Evolutionary conservation across 2,888 invertebrate species (phyloP).

Genomic region (Psylliodes chrysocephalus): DNA sequence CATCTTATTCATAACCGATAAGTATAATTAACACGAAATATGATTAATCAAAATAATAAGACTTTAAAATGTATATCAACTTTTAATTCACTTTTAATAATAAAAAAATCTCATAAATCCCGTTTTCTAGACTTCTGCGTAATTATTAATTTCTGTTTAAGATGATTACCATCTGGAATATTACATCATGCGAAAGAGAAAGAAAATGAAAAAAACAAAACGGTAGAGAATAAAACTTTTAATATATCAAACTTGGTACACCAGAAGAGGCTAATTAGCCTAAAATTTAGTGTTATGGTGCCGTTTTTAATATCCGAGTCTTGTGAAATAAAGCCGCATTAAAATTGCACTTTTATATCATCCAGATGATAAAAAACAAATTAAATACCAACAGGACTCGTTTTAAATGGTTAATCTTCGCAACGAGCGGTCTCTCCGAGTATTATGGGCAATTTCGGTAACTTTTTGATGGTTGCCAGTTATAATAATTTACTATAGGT

Average conservation of each 20-base stretch:
- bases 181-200: constrained; percentile 6
- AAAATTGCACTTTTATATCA: constrained; percentile 26
- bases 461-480: not conserved
- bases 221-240: constrained; percentile 11
- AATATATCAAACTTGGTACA: constrained; percentile 20
- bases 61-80: too few relatives aligned
- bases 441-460: constrained; percentile 13
- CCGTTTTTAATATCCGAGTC: constrained; percentile 35
- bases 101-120: too few relatives aligned
- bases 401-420: constrained; percentile 12
- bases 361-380: constrained; percentile 27
- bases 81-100: too few relatives aligned
- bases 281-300: constrained; percentile 45
- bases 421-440: not conserved
- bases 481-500: not conserved
- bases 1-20: too few relatives aligned
- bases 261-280: constrained; percentile 40
- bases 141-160: not conserved
- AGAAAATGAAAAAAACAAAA: not conserved
- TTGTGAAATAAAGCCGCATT: constrained; percentile 28
- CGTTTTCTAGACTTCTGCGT: not conserved
- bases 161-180: not conserved
- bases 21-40: too few relatives aligned
- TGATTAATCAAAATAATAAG: too few relatives aligned
- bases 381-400: constrained; percentile 13